phyloP scores from a whole-genome alignment of 92 coral and sea anemone genomes.

The Umimayanthus chanpuru region DNA sequence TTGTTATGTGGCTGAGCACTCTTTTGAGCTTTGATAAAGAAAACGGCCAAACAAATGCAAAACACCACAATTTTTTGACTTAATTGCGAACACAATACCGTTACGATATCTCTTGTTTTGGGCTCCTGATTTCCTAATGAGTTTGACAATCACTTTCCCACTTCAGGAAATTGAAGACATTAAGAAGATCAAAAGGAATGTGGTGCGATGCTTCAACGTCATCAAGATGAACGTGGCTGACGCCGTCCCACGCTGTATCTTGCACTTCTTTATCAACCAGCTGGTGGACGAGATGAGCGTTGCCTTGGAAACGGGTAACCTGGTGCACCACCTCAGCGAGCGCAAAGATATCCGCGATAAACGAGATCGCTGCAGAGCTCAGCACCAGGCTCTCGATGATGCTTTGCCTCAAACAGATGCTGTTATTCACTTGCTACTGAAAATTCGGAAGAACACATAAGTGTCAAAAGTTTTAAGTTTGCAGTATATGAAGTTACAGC shows the following conservation, averaged over 20 bases:
- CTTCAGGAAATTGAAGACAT: conserved; percentile 61
- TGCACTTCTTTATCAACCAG: conserved; percentile 71
- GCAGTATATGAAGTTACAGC: not conserved
- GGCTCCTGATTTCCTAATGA: too few relatives aligned
- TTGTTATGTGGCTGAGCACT: too few relatives aligned
- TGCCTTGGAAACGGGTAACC: conserved; percentile 64
- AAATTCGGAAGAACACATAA: conserved; percentile 52
- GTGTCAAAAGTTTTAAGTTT: not conserved
- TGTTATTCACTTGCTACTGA: conserved; percentile 50
- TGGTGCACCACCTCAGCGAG: conserved; percentile 67
- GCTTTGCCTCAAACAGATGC: conserved; percentile 60
- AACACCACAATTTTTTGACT: too few relatives aligned
- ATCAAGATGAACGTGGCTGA: conserved; percentile 74
- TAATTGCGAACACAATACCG: too few relatives aligned
- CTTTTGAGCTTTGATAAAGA: too few relatives aligned
- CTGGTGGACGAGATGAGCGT: conserved; percentile 62
- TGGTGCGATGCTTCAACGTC: conserved; percentile 71
- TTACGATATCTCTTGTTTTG: too few relatives aligned
- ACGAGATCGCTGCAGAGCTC: conserved; percentile 48
- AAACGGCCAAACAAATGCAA: too few relatives aligned
- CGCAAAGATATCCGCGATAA: conserved; percentile 60
- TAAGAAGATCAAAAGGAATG: conserved; percentile 65
- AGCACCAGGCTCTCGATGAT: conserved; percentile 45
- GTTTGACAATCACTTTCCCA: too few relatives aligned
- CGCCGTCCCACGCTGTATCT: conserved; percentile 81